Percentiles rank a stretch among this genome's conserved stretches.
phyloP scores from a whole-genome alignment of 2,113 vertebrate genomes.

The Proterorhinus semilunaris region DNA sequence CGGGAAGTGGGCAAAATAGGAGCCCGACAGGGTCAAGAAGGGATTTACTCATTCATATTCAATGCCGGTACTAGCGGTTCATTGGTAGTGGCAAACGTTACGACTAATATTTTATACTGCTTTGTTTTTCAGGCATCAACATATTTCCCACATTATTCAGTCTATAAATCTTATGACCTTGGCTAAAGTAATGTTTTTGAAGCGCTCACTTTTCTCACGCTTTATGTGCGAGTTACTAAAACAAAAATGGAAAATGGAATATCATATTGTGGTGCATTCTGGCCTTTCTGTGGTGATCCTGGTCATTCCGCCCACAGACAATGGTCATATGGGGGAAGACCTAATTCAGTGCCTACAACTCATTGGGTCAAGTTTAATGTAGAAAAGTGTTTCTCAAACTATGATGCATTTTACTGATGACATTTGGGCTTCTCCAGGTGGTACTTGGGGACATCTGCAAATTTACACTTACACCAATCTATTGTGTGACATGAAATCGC shows the following conservation, averaged over 20 bases:
- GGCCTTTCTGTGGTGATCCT: conserved; percentile 48
- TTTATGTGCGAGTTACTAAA: conserved; percentile 29
- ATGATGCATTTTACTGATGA: too few species aligned
- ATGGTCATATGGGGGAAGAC: conserved; percentile 55
- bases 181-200: conserved; percentile 17
- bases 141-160: conserved; percentile 1
- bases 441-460: too few species aligned
- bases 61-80: not conserved
- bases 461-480: too few species aligned
- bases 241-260: conserved; percentile 28
- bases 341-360: conserved; percentile 20
- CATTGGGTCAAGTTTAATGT: conserved; percentile 18
- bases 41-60: conserved; percentile 1
- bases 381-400: not conserved
- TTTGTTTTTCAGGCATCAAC: not conserved
- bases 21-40: conserved; percentile 37
- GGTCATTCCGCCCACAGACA: conserved; percentile 61
- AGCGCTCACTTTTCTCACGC: conserved; percentile 44
- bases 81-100: not conserved
- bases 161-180: conserved; percentile 14
- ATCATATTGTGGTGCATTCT: conserved; percentile 30
- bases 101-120: not conserved
- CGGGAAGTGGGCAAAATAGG: conserved; percentile 46
- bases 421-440: too few species aligned
- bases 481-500: too few species aligned